Percentiles rank a stretch among this genome's conserved stretches.
These are phyloP conservation scores for Spatula versicolor DNA, from an alignment of 2,797 vertebrate genomes.

Conservation along the genomic window DNA sequence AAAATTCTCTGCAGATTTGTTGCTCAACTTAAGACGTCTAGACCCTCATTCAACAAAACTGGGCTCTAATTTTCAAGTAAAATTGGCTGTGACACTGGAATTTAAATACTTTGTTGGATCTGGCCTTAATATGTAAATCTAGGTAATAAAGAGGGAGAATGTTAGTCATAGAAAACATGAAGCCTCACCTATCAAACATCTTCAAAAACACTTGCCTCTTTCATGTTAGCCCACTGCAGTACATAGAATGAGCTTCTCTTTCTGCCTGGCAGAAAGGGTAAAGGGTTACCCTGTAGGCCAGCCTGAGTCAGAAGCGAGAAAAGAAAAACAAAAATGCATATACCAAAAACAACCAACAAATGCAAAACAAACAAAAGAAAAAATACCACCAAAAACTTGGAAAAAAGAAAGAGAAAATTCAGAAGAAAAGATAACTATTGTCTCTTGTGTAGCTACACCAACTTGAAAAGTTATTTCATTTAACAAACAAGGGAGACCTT, in stretches of 20 bases:
- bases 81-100: neutral
- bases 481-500: neutral
- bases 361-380: too few relatives aligned
- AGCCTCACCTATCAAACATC: accelerated
- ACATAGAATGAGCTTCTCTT: neutral
- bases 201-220: neutral
- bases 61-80: neutral
- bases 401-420: neutral
- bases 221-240: accelerated
- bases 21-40: neutral
- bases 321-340: neutral
- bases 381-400: neutral
- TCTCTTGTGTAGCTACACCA: neutral
- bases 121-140: neutral
- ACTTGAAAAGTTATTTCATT: neutral
- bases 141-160: neutral
- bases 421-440: neutral
- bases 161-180: neutral
- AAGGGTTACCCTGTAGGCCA: neutral
- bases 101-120: neutral
- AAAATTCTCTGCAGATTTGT: neutral
- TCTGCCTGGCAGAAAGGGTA: neutral
- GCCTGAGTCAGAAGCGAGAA: neutral
- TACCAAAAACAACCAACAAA: neutral
- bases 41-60: neutral